Conservation (phyloP, 2,888 invertebrate genomes). For the Argyresthia albistria region DNA sequence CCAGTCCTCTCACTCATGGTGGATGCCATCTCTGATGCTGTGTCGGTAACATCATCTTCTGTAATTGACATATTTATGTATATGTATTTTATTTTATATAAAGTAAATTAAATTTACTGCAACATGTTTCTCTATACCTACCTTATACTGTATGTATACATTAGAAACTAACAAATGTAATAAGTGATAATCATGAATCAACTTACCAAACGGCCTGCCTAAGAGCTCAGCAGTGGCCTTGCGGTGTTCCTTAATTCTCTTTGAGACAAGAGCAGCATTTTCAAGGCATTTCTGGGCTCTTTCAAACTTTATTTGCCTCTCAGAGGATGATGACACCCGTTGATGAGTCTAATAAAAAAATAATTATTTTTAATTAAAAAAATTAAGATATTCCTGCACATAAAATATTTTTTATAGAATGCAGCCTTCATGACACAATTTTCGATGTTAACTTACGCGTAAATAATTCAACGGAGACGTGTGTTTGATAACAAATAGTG, state of each 20-base stretch:
- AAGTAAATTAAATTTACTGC: no score
- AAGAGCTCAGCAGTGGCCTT: constrained; percentile 63
- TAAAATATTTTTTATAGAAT: no score
- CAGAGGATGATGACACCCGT: constrained; percentile 39
- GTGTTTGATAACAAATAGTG: background rate
- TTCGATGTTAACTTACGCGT: background rate
- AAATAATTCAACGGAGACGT: no score
- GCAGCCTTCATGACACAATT: background rate
- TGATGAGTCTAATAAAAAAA: background rate
- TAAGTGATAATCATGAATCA: background rate
- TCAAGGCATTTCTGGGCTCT: constrained; percentile 62
- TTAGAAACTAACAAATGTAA: background rate
- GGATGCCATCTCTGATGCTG: constrained; percentile 56
- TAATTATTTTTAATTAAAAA: no score
- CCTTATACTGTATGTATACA: background rate
- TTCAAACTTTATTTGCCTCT: constrained; percentile 59
- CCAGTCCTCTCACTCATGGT: constrained; percentile 57
- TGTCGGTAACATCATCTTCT: constrained; percentile 54
- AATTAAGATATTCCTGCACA: no score
- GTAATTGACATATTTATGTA: background rate
- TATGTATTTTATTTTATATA: no score
- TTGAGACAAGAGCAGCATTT: constrained; percentile 65
- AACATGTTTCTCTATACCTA: no score
- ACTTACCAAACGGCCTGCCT: constrained; percentile 55
- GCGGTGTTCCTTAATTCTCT: constrained; percentile 60